Percentiles rank a stretch among this genome's conserved stretches.
Conservation (phyloP, 2,797 vertebrate species). For the Scyliorhinus canicula region DNA sequence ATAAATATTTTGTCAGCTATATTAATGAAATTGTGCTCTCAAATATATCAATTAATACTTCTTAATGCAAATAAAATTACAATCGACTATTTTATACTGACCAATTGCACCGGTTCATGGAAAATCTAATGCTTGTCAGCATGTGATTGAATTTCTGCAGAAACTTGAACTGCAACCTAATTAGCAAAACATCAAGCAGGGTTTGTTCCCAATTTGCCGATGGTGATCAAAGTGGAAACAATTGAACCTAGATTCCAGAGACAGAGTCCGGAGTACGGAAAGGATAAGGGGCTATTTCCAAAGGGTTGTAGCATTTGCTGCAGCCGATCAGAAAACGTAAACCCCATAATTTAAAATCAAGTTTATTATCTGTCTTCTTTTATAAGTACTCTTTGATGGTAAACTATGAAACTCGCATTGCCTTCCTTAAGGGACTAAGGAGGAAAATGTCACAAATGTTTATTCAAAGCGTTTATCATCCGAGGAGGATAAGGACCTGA, state of each 20-base stretch:
- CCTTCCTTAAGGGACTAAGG: not conserved
- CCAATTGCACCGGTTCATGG: too few relatives aligned
- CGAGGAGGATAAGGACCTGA: not conserved
- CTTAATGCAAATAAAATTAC: too few relatives aligned
- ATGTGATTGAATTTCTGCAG: too few relatives aligned
- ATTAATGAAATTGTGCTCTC: too few relatives aligned
- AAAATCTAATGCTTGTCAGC: too few relatives aligned
- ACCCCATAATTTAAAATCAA: not conserved
- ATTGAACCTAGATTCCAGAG: not conserved
- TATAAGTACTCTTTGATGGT: not conserved
- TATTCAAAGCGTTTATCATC: constrained; percentile 8
- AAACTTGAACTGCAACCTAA: too few relatives aligned
- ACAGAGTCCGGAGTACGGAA: not conserved
- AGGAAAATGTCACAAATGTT: constrained; percentile 24
- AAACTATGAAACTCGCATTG: not conserved
- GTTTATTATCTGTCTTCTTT: constrained; percentile 1
- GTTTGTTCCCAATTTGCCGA: too few relatives aligned
- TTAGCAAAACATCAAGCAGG: too few relatives aligned
- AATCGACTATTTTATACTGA: too few relatives aligned
- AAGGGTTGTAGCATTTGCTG: not conserved
- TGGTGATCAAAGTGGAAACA: too few relatives aligned
- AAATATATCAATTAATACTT: too few relatives aligned
- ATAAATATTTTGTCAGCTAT: too few relatives aligned
- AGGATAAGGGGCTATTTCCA: not conserved
- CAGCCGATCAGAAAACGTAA: not conserved